Evolutionary conservation across 2,797 vertebrate genomes (phyloP).

Genomic region (Poecile montanus): DNA sequence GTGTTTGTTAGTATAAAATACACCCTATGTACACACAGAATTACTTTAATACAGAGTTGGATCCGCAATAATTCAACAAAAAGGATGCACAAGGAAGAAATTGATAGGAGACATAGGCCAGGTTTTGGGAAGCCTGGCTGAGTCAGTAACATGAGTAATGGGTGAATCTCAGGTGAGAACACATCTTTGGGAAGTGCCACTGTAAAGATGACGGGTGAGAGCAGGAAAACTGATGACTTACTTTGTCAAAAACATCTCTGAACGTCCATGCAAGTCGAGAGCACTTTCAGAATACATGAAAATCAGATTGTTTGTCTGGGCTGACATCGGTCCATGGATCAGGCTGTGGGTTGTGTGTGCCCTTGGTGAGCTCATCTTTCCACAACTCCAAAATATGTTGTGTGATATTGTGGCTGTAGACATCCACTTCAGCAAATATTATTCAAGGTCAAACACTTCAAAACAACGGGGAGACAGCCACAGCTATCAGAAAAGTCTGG

Average conservation of each 20-base stretch:
- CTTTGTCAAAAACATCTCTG: background rate
- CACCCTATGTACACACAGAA: background rate
- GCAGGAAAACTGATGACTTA: background rate
- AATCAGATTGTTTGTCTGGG: background rate
- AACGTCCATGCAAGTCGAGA: background rate
- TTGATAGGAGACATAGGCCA: background rate
- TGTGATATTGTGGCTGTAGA: accelerated
- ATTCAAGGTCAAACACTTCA: background rate
- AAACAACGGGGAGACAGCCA: background rate
- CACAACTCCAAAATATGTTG: background rate
- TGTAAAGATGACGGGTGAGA: background rate
- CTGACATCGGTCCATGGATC: background rate
- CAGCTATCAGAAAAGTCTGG: background rate
- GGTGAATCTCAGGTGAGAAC: background rate
- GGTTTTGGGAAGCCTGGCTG: background rate
- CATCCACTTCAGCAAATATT: background rate
- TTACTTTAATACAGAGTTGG: background rate
- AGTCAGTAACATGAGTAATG: background rate
- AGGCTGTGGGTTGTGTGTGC: background rate
- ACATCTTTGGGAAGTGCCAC: background rate
- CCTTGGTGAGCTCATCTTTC: background rate
- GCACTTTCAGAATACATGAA: background rate
- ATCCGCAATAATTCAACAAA: background rate
- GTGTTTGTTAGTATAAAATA: background rate
- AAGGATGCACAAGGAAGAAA: background rate